phyloP scores from a whole-genome alignment of 2,113 vertebrate genomes.

The Rhodinocichla rosea region DNA sequence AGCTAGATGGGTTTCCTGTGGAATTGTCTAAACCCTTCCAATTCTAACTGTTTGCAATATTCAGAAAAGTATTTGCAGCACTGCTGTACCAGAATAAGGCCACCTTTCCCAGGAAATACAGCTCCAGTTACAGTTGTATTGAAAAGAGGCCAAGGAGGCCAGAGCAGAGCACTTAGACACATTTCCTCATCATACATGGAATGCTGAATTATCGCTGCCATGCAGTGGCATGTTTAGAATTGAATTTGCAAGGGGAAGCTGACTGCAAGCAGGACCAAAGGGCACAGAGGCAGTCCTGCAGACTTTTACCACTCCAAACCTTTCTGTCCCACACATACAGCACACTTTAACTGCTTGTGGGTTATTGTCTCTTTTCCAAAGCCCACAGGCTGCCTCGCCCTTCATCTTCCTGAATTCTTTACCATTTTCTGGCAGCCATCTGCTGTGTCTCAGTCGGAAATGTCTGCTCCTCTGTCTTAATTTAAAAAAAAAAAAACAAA shows the following conservation, averaged over 20 bases:
- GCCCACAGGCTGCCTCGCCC: slow-evolving; percentile 57
- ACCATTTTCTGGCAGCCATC: slow-evolving; percentile 61
- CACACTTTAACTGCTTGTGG: neutral
- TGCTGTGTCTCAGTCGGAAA: slow-evolving; percentile 49
- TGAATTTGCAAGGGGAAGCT: neutral
- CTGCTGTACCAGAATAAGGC: slow-evolving; percentile 35
- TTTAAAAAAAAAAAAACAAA: neutral
- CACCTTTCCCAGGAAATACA: slow-evolving; percentile 56
- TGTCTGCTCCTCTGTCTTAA: slow-evolving; percentile 54
- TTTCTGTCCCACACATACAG: neutral
- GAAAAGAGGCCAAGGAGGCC: slow-evolving; percentile 46
- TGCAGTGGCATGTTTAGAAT: neutral
- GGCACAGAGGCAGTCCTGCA: neutral
- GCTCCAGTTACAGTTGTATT: slow-evolving; percentile 47
- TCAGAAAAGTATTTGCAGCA: slow-evolving; percentile 59
- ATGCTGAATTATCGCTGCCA: slow-evolving; percentile 25
- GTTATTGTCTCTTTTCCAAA: slow-evolving; percentile 53
- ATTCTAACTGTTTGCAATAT: slow-evolving; percentile 54
- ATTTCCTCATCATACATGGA: slow-evolving; percentile 8
- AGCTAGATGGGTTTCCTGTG: slow-evolving; percentile 66
- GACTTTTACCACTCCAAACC: neutral
- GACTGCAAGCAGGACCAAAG: neutral
- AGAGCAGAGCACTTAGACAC: slow-evolving; percentile 34
- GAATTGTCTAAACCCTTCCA: slow-evolving; percentile 59
- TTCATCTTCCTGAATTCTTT: slow-evolving; percentile 66